Conservation (phyloP, 23 tunicate genomes). For the Halocynthia aurantium region DNA sequence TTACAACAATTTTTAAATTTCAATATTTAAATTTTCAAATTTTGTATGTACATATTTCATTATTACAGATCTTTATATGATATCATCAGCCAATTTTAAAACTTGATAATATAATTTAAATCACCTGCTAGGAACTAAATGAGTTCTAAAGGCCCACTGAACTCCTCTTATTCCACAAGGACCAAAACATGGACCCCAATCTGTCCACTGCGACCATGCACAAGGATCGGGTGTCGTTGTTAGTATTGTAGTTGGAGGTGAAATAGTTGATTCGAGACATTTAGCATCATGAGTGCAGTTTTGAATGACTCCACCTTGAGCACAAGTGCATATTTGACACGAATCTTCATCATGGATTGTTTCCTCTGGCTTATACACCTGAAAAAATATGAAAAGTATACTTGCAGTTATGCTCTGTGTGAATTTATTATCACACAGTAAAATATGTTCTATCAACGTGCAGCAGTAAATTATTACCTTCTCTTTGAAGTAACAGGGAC, state of each 20-base stretch:
- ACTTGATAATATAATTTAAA: too few species aligned
- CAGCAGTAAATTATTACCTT: constrained; percentile 4
- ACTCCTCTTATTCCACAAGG: constrained; percentile 85
- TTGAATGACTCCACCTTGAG: constrained; percentile 33
- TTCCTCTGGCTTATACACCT: constrained; percentile 37
- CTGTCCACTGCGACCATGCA: constrained; percentile 71
- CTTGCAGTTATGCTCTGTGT: background rate
- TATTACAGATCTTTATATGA: too few species aligned
- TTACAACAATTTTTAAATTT: too few species aligned
- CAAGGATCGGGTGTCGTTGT: constrained; percentile 19
- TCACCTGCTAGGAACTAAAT: constrained; percentile 53
- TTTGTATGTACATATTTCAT: too few species aligned
- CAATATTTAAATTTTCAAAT: too few species aligned
- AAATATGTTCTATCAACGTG: background rate
- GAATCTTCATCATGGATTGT: constrained; percentile 11
- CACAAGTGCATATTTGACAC: constrained; percentile 56
- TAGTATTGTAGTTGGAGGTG: too few species aligned
- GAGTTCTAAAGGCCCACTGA: constrained; percentile 79
- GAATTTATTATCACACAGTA: background rate
- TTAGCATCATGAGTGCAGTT: constrained; percentile 40
- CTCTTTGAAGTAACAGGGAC: constrained; percentile 45
- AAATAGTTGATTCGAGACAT: constrained; percentile 13
- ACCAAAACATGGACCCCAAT: constrained; percentile 91
- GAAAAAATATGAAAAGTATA: background rate
- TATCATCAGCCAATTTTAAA: too few species aligned